Base-by-base conservation (phyloP, 1,140 invertebrate species). In the Brachionus plicatilis region DNA sequence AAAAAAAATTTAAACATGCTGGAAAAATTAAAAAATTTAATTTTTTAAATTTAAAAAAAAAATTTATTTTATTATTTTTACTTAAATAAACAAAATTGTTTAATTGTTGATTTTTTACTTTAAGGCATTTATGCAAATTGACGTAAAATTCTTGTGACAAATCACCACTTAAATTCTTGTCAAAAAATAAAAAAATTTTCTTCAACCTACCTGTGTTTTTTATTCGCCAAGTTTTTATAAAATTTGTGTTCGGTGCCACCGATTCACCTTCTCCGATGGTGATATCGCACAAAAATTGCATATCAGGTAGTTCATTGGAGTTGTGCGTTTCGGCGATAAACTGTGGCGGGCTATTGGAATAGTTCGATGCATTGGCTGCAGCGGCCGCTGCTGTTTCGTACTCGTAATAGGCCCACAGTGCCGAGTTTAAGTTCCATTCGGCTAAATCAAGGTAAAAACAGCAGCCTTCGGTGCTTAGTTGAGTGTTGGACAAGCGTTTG, bases 341-440 rank as follows among this genome's bases (percentile, higher is more conserved):
- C 24, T 76, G 72, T 12, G 20, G 12, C n/a, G 17, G 20, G n/a
- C 27, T 11, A n/a, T 76, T 60, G 7, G 85, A 27, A 45, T 29
- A 17, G 27, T 47, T 91, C 91, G 70, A 85, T 85, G 79, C 85
- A 85, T 85, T 85, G 47, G 88, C 88, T 17, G 82, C 33, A 17
- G 83, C 37, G 11, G 50, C 75, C 66, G 88, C 90, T 8, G 92
- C 90, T 85, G 91, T 91, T 87, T 94, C 93, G 86, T 93, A 93
- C 90, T 98, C 96, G 91, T 97, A 94, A 88, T 97, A 98, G 86
- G 95, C 95, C 90, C 96, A 94, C 86, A 98, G 93, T 68, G 96
- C 96, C 85, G 94, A 94, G 91, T 98, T 96, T 68, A 98, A 90
- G 90, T 98, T 98, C 82, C 82, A 83, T 53, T 83, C 60, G 17